A percentile compares a stretch with the other conserved stretches of the same genome.
phyloP scores from a whole-genome alignment of 2,888 invertebrate species.

The Thereva unica region DNA sequence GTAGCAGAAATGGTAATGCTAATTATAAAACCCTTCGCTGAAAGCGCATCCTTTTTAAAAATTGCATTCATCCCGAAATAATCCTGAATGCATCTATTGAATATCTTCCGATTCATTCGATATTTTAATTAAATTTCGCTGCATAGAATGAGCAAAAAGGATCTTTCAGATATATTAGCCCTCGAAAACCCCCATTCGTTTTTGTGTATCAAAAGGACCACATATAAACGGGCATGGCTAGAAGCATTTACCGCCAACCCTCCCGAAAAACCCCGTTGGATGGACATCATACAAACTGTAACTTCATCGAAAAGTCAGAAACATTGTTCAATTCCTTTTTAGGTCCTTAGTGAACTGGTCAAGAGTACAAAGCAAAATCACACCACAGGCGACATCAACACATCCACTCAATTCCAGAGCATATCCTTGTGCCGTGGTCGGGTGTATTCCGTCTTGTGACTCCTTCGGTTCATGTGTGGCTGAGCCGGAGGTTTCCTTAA shows the following conservation, averaged over 20 bases:
- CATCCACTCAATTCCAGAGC: constrained; percentile 25
- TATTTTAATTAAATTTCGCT: too few species aligned
- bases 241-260: constrained; percentile 3
- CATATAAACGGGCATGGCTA: constrained; percentile 8
- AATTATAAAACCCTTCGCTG: too few species aligned
- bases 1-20: too few species aligned
- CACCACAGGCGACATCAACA: constrained; percentile 37
- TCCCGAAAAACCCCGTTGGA: neutral
- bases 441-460: constrained; percentile 1
- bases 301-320: constrained; percentile 34
- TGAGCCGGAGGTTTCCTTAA: neutral
- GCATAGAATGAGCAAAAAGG: too few species aligned
- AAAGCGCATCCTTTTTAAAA: too few species aligned
- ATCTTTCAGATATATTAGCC: too few species aligned
- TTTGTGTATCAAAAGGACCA: constrained; percentile 15
- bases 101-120: too few species aligned
- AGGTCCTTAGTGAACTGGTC: constrained; percentile 24
- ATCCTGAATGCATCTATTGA: too few species aligned
- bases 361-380: constrained; percentile 31
- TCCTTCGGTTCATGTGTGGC: too few species aligned
- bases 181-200: neutral
- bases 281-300: constrained; percentile 28
- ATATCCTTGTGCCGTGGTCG: neutral
- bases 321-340: constrained; percentile 34
- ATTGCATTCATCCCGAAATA: too few species aligned